phyloP scores from a whole-genome alignment of 1,140 invertebrate genomes.

The Tribolium castaneum region DNA sequence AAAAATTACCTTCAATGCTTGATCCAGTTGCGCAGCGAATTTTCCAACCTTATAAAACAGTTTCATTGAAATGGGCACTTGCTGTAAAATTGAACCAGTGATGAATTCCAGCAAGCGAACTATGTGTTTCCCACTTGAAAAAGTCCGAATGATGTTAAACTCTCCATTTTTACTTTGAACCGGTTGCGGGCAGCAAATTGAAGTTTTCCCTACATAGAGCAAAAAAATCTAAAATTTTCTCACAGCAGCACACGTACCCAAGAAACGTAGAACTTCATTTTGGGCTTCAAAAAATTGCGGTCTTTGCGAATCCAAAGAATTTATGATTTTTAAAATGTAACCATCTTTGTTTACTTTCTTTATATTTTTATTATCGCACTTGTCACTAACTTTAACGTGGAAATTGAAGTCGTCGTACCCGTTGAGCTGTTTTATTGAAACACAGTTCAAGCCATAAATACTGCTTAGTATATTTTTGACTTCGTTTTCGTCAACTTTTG shows the following conservation, averaged over 20 bases:
- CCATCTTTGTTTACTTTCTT: constrained; percentile 64
- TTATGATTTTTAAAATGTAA: constrained; percentile 86
- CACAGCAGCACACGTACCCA: constrained; percentile 66
- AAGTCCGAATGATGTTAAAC: constrained; percentile 71
- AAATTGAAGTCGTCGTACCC: constrained; percentile 89
- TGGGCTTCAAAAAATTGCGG: constrained; percentile 75
- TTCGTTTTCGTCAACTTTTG: constrained; percentile 56
- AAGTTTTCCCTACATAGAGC: constrained; percentile 65
- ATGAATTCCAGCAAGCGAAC: constrained; percentile 80
- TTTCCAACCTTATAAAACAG: constrained; percentile 78
- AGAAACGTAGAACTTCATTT: constrained; percentile 74
- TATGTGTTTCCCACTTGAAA: constrained; percentile 69
- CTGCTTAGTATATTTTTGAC: constrained; percentile 70
- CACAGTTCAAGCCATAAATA: constrained; percentile 76
- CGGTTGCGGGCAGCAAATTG: constrained; percentile 74
- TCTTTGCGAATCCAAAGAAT: constrained; percentile 81
- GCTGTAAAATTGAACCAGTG: constrained; percentile 75
- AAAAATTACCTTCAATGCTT: constrained; percentile 70
- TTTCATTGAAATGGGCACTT: constrained; percentile 68
- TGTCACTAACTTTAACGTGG: constrained; percentile 50
- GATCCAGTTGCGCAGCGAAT: constrained; percentile 75
- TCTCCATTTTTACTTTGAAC: constrained; percentile 74
- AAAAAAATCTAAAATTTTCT: constrained; percentile 23
- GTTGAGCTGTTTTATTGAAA: constrained; percentile 75
- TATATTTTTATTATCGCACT: constrained; percentile 48